Percentiles rank a stretch among this genome's conserved stretches.
These are phyloP conservation scores for Eclectus roratus DNA, from an alignment of 2,113 vertebrate species.

Conservation along the genomic window DNA sequence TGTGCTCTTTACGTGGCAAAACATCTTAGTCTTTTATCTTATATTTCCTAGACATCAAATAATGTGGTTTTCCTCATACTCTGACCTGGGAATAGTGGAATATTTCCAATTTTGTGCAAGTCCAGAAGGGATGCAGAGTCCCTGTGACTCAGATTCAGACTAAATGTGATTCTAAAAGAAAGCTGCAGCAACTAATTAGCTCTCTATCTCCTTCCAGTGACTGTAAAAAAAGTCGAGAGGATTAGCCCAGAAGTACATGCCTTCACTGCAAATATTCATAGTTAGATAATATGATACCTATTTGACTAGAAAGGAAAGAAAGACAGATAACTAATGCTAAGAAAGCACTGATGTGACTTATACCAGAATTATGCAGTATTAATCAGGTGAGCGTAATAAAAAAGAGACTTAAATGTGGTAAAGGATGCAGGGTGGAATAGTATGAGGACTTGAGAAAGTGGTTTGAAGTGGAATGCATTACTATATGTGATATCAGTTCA, in stretches of 20 bases:
- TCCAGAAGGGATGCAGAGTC: not conserved
- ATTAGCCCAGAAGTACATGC: not conserved
- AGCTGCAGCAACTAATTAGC: not conserved
- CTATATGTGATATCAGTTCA: not conserved
- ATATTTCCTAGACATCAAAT: not conserved
- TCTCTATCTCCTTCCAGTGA: not conserved
- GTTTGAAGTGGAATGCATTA: not conserved
- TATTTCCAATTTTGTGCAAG: not conserved
- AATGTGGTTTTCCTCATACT: not conserved
- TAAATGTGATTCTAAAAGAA: not conserved
- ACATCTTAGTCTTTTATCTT: not conserved
- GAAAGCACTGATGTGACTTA: not conserved
- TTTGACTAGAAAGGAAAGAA: not conserved
- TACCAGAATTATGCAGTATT: not conserved
- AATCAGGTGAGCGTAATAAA: not conserved
- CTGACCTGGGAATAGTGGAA: not conserved
- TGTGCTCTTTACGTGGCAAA: not conserved
- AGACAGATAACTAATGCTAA: not conserved
- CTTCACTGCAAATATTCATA: not conserved
- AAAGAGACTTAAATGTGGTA: not conserved
- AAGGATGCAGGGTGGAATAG: not conserved
- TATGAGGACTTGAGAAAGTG: not conserved
- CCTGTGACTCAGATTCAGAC: not conserved
- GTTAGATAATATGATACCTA: not conserved
- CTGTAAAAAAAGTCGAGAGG: not conserved